Conservation (phyloP, 2,888 invertebrate species). For the Melitaea athalia region DNA sequence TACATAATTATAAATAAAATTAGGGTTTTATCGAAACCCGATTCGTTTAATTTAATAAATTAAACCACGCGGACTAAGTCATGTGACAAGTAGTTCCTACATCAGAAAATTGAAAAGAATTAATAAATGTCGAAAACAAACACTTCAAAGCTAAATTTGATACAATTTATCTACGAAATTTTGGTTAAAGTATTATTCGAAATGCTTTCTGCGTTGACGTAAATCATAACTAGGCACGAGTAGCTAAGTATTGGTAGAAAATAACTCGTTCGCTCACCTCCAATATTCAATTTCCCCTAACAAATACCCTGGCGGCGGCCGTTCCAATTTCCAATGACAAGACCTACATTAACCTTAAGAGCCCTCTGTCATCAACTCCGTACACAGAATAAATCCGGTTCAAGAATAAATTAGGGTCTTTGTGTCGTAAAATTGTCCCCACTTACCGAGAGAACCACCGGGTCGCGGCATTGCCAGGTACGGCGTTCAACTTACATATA, state of each 20-base stretch:
- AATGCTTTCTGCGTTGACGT: neutral
- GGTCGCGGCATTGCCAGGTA: slow-evolving; percentile 46
- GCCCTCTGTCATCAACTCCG: slow-evolving; percentile 71
- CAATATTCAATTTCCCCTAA: slow-evolving; percentile 69
- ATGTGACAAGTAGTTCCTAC: too few species aligned
- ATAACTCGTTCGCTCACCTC: slow-evolving; percentile 28
- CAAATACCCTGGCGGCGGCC: slow-evolving; percentile 68
- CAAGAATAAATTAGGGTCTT: slow-evolving; percentile 80
- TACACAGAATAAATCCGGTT: slow-evolving; percentile 74
- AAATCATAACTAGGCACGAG: neutral
- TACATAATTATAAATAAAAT: too few species aligned
- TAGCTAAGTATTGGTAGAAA: neutral
- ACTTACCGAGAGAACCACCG: slow-evolving; percentile 41
- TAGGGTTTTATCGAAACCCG: too few species aligned
- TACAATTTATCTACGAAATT: neutral
- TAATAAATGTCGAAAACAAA: too few species aligned
- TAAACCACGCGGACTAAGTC: too few species aligned
- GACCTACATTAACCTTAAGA: slow-evolving; percentile 77
- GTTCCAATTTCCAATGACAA: slow-evolving; percentile 77
- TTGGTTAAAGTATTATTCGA: neutral
- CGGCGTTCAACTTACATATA: slow-evolving; percentile 54
- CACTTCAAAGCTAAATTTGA: neutral
- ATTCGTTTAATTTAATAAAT: too few species aligned
- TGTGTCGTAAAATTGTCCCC: slow-evolving; percentile 67
- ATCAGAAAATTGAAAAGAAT: too few species aligned